Base-by-base conservation (phyloP, 2,888 invertebrate species). In the Macrosiphum euphorbiae region DNA sequence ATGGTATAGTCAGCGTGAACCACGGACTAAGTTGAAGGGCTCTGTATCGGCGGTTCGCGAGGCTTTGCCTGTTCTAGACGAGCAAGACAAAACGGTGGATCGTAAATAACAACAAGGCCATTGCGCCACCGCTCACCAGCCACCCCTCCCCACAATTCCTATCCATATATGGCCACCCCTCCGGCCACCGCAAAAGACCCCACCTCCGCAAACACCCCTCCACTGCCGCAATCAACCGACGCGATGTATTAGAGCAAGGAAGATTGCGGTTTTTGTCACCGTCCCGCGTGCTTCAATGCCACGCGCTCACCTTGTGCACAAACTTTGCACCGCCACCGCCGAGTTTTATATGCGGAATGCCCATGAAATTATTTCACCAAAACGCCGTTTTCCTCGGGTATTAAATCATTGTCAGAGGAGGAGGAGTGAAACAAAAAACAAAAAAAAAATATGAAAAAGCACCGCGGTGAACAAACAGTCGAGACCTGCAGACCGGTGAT, bases 261-360 rank as follows among this genome's bases (percentile, higher is more conserved):
- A 86, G 86, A 86, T 86, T 86, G 86, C 47, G 86, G 86, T 86
- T 86, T 86, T 47, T 86, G 86, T 86, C 86, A 86, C 47, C n/a
- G 47, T 16, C n/a, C 28, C 47, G 78, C 78, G 28, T 50, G 86
- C 47, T 50, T 50, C 16, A 47, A 86, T 86, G 47, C 47, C 86
- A 44, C 85, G 44, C 78, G 26, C 78, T 26, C 44, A 85, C 85
- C 28, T 16, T 3, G 86, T 47, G 47, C 47, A 28, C 86, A 44
- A 78, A 78, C 78, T 78, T 47, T 44, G 44, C 26, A 44, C 28
- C 16, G 24, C 86, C n/a, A 44, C 47, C 5, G 16, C 44, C 13
- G 28, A 86, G n/a, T 86, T 86, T 86, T 86, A 86, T 86, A 86
- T 47, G 7, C 86, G n/a, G 28, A 86, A 78, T 78, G 78, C 47